These are phyloP conservation scores for Prinia subflava DNA, from an alignment of 2,113 vertebrate genomes.

Conservation along the genomic window DNA sequence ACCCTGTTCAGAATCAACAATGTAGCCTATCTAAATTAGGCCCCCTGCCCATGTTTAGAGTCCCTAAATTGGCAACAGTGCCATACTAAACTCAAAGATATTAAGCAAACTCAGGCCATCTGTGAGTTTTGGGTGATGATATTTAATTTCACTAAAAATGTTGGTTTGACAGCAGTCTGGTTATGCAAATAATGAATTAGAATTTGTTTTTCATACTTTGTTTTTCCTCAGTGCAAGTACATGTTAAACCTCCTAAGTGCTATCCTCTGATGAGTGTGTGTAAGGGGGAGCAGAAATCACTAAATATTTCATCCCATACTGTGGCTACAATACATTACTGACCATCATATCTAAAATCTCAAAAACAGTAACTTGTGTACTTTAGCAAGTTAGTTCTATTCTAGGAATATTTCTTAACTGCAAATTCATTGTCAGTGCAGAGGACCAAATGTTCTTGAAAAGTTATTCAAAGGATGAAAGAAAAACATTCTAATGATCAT, in stretches of 20 bases:
- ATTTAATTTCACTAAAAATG: not conserved
- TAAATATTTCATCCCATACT: not conserved
- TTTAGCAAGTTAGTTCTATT: not conserved
- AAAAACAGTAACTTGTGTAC: not conserved
- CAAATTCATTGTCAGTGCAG: not conserved
- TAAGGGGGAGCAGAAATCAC: not conserved
- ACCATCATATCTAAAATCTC: not conserved
- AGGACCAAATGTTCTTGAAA: not conserved
- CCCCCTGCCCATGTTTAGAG: rapidly evolving
- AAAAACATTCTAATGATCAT: not conserved
- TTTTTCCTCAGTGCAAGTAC: not conserved
- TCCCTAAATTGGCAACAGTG: not conserved
- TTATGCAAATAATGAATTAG: not conserved
- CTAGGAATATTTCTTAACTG: not conserved
- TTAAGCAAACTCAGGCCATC: not conserved
- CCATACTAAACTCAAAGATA: not conserved
- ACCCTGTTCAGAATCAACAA: not conserved
- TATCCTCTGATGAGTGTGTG: rapidly evolving
- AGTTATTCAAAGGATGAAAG: not conserved
- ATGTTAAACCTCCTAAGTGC: not conserved
- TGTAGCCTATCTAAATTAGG: not conserved
- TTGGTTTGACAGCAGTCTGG: not conserved
- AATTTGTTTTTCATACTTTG: not conserved
- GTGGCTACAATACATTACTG: not conserved
- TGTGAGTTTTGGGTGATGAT: not conserved